A percentile compares a stretch with the other conserved stretches of the same genome.
These are phyloP conservation scores for Sinosuthora webbiana DNA, from an alignment of 2,113 vertebrate species.

Conservation along the genomic window DNA sequence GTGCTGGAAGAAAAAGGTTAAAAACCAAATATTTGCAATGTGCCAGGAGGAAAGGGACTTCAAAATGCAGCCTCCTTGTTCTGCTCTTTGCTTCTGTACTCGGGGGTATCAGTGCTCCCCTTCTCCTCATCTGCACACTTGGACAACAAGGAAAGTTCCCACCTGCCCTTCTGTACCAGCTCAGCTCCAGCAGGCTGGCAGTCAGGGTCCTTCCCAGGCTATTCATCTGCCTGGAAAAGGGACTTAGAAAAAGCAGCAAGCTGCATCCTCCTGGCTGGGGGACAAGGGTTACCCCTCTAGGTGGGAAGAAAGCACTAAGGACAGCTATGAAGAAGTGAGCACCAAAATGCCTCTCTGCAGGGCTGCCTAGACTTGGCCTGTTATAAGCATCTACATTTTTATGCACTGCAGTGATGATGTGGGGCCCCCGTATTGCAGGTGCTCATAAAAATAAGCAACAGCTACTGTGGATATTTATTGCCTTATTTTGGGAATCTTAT, in stretches of 20 bases:
- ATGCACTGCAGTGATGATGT: not conserved
- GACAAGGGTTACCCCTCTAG: not conserved
- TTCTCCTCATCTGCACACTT: not conserved
- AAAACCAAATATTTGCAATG: not conserved
- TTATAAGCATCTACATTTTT: not conserved
- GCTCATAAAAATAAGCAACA: not conserved
- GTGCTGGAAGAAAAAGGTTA: not conserved
- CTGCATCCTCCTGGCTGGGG: fast-evolving
- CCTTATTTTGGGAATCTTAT: not conserved
- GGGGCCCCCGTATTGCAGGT: not conserved
- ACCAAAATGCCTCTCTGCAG: not conserved
- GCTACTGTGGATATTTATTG: slow-evolving; percentile 13
- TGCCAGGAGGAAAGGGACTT: not conserved
- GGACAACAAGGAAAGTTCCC: not conserved
- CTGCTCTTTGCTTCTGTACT: not conserved
- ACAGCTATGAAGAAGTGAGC: not conserved
- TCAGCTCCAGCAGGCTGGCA: not conserved
- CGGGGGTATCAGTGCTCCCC: fast-evolving
- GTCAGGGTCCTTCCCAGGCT: not conserved
- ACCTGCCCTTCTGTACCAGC: fast-evolving
- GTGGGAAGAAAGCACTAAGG: not conserved
- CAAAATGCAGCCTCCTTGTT: not conserved
- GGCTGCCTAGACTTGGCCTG: not conserved
- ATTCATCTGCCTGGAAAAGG: not conserved
- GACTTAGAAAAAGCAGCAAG: not conserved